phyloP scores from a whole-genome alignment of 2,113 vertebrate genomes.

The Sorex fumeus region DNA sequence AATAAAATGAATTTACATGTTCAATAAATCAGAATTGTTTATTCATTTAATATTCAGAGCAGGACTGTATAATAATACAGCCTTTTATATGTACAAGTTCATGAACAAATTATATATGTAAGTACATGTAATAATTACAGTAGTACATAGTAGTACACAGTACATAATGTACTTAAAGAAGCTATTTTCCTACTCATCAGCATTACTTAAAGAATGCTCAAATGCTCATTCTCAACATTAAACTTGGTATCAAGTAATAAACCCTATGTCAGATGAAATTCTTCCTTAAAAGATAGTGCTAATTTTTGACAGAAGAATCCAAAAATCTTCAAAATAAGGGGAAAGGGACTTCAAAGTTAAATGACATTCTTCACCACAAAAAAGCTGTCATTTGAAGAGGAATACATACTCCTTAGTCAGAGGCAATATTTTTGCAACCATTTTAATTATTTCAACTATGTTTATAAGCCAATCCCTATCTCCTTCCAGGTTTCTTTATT shows the following conservation, averaged over 20 bases:
- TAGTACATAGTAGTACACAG: too few relatives aligned
- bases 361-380: not conserved
- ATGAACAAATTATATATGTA: too few relatives aligned
- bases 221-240: not conserved
- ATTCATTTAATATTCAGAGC: not conserved
- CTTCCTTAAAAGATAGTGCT: not conserved
- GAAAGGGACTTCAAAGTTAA: not conserved
- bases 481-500: not conserved
- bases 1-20: not conserved
- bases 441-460: not conserved
- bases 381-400: not conserved
- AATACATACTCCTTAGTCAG: not conserved
- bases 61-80: not conserved
- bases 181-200: not conserved
- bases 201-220: not conserved
- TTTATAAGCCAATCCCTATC: conserved; percentile 12
- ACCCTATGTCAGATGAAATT: not conserved
- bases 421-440: not conserved
- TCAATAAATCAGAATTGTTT: not conserved
- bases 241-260: not conserved
- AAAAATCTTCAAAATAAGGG: not conserved
- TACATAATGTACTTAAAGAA: too few relatives aligned
- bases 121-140: too few relatives aligned
- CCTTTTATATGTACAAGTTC: too few relatives aligned
- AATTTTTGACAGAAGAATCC: not conserved